phyloP scores from a whole-genome alignment of 2,113 vertebrate genomes.

The Cyanoderma ruficeps region DNA sequence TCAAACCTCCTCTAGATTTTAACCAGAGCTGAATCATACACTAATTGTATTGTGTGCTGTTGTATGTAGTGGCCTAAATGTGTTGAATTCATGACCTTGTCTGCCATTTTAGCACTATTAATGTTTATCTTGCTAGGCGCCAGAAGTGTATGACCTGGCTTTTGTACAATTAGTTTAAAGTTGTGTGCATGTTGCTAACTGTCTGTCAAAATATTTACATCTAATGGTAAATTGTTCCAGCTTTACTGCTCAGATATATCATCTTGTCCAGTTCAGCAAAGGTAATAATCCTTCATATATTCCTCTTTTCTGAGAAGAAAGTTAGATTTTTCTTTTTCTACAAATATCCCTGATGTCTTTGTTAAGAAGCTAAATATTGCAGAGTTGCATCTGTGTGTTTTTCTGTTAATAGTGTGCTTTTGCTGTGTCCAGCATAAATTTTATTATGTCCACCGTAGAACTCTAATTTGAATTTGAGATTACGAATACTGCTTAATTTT shows the following conservation, averaged over 20 bases:
- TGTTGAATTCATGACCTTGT: neutral
- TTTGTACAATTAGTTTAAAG: neutral
- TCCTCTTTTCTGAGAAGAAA: neutral
- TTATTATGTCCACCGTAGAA: neutral
- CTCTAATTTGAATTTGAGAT: neutral
- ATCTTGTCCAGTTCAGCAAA: neutral
- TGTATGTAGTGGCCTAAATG: neutral
- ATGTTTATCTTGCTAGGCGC: neutral
- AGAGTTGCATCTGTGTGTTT: neutral
- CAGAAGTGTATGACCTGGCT: neutral
- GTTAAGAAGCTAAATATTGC: neutral
- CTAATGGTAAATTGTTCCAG: neutral
- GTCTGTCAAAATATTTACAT: neutral
- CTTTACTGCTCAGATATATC: neutral
- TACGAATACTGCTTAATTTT: neutral
- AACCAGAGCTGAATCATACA: neutral
- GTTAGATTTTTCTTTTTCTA: neutral
- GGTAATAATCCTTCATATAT: neutral
- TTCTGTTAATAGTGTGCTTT: neutral
- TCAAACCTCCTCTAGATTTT: neutral
- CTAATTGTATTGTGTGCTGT: neutral
- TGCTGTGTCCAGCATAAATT: neutral
- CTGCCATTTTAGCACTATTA: neutral
- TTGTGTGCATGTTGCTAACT: fast-evolving
- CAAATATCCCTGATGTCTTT: neutral